A percentile compares a stretch with the other conserved stretches of the same genome.
phyloP scores from a whole-genome alignment of 2,888 invertebrate species.

The Drosophila algonquin region DNA sequence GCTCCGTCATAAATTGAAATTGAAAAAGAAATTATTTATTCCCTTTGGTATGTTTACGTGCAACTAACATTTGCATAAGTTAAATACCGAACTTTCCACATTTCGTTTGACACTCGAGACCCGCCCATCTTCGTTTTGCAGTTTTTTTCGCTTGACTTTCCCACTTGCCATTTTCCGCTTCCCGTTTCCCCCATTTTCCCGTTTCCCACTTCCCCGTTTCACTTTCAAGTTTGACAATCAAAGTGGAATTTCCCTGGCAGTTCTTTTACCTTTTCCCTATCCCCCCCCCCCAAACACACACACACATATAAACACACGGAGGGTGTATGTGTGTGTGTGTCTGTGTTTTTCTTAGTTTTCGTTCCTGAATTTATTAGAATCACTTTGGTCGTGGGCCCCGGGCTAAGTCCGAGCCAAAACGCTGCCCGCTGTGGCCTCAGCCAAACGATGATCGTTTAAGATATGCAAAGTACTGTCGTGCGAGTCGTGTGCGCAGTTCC shows the following conservation, averaged over 20 bases:
- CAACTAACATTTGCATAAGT: slow-evolving; percentile 10
- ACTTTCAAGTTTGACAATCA: slow-evolving; percentile 25
- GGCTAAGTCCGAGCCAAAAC: not conserved
- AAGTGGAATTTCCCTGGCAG: slow-evolving; percentile 12
- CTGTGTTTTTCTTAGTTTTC: slow-evolving; percentile 17
- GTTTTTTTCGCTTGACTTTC: slow-evolving; percentile 3
- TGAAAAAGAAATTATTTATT: not conserved
- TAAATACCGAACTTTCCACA: slow-evolving; percentile 8
- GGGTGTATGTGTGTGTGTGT: not conserved
- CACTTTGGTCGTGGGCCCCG: slow-evolving; percentile 4
- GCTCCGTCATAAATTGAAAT: too few species aligned
- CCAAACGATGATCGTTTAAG: slow-evolving; percentile 59
- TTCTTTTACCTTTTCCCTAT: slow-evolving; percentile 2
- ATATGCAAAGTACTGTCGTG: slow-evolving; percentile 51
- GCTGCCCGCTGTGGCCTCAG: not conserved
- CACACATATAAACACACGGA: not conserved
- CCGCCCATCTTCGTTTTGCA: not conserved
- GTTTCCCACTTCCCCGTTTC: not conserved
- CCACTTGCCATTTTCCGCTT: not conserved
- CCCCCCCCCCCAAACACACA: not conserved
- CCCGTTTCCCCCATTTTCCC: not conserved
- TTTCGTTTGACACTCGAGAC: slow-evolving; percentile 21
- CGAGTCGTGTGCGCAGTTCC: slow-evolving; percentile 18
- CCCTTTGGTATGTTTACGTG: not conserved
- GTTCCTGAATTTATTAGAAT: slow-evolving; percentile 25